Percentiles rank a stretch among this genome's conserved stretches.
phyloP scores from a whole-genome alignment of 2,113 vertebrate species.

The Psittacus erithacus region DNA sequence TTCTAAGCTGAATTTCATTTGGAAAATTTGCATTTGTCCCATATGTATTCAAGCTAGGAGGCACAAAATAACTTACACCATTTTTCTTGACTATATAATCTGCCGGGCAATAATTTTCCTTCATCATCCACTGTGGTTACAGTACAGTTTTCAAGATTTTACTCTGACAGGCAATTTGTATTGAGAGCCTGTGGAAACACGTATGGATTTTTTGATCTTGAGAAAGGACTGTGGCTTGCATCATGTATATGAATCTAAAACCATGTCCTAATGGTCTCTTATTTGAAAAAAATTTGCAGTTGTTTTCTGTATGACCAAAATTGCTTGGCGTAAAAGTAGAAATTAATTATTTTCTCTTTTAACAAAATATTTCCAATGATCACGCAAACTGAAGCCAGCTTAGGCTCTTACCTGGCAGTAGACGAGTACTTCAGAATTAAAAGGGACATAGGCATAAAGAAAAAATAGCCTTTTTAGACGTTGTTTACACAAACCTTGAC shows the following conservation, averaged over 20 bases:
- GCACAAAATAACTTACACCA: conserved; percentile 59
- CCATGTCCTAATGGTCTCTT: background rate
- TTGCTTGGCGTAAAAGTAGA: background rate
- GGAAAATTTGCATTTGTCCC: conserved; percentile 73
- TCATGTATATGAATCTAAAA: background rate
- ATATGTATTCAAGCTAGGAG: conserved; percentile 60
- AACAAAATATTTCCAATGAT: background rate
- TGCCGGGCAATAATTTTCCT: conserved; percentile 71
- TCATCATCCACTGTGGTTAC: conserved; percentile 58
- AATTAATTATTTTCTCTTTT: background rate
- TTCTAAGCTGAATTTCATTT: conserved; percentile 65
- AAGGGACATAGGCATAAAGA: background rate
- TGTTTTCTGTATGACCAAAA: background rate
- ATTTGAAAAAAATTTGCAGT: background rate
- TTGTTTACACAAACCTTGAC: background rate
- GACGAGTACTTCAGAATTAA: background rate
- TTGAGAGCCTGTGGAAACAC: conserved; percentile 51
- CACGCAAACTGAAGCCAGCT: background rate
- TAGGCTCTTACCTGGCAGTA: background rate
- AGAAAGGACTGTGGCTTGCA: background rate
- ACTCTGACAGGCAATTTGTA: conserved; percentile 49
- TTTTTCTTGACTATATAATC: conserved; percentile 48
- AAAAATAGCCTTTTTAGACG: background rate
- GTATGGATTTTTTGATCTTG: conserved; percentile 22
- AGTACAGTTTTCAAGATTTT: conserved; percentile 33